These are phyloP conservation scores for Tetrao urogallus DNA, from an alignment of 2,113 vertebrate genomes.

Conservation along the genomic window DNA sequence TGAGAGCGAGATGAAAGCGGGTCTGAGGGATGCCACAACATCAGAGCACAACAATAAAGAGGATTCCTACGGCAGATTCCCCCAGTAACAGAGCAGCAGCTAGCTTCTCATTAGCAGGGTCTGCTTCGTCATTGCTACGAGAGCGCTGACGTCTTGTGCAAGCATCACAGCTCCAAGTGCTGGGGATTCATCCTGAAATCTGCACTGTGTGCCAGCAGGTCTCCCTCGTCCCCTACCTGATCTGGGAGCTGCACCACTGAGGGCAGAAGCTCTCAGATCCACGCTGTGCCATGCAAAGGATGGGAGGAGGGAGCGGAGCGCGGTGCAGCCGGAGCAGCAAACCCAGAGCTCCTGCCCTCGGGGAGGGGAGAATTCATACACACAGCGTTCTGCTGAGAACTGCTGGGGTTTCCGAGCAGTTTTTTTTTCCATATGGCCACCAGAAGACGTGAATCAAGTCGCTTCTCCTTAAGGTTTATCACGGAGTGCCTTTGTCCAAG, in stretches of 20 bases:
- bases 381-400: background rate
- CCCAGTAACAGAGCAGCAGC: background rate
- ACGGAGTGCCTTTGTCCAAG: background rate
- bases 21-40: background rate
- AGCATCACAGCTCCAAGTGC: background rate
- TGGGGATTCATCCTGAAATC: background rate
- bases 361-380: background rate
- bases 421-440: background rate
- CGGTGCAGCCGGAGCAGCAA: background rate
- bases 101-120: background rate
- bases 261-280: rapidly evolving
- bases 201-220: rapidly evolving
- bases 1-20: background rate
- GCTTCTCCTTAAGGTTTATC: background rate
- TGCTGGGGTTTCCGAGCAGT: background rate
- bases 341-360: background rate
- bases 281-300: background rate
- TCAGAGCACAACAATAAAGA: background rate
- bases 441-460: rapidly evolving
- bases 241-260: background rate
- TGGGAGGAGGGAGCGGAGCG: background rate
- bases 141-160: background rate
- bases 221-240: background rate
- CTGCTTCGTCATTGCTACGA: rapidly evolving
- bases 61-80: background rate